Evolutionary conservation across 2,113 vertebrate species (phyloP), one percentile per base, ranked within the genome.

Genomic region (Uria aalge): DNA sequence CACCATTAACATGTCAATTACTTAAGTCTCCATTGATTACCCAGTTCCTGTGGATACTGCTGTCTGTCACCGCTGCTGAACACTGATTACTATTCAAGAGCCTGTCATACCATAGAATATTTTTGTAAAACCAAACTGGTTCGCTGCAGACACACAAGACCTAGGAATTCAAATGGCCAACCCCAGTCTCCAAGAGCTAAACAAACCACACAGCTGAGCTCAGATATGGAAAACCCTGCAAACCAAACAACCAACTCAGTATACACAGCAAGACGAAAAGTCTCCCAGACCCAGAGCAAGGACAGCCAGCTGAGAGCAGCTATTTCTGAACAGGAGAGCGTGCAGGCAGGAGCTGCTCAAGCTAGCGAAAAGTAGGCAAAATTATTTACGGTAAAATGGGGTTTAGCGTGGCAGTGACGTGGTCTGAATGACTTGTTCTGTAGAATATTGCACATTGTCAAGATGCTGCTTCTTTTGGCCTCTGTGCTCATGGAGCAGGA

Each of bases 181-280:
- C 67, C 84, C 91, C 91, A 94, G 97, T 85, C 96, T 98, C 95
- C 95, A 96, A 93, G 97, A 98, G 16, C 92, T 94, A 96, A 97
- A 97, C 92, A 97, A 98, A 97, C 97, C 97, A 91, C 98, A 97
- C 90, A 94, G 73, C 89, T 92, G 92, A 97, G 96, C 96, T 98
- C 96, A 94, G 95, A 96, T 96, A 96, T 83, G 85, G 92, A 97
- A 97, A 97, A 97, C 69, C 62, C 86, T 94, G 85, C 88, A 96
- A 96, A 94, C 79, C 77, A 90, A 98, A 96, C 86, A 88, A 85
- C 78, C 62, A 81, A 53, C 48, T 87, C 80, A 24, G 78, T 80
- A 27, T 6, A 81, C 50, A 67, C 24, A 86, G 59, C 36, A 66
- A 93, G 90, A 92, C 84, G 60, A 95, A 87, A 94, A 96, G 59